Conservation (phyloP, 2,113 vertebrate species). For the Xyliphius kryptos region DNA sequence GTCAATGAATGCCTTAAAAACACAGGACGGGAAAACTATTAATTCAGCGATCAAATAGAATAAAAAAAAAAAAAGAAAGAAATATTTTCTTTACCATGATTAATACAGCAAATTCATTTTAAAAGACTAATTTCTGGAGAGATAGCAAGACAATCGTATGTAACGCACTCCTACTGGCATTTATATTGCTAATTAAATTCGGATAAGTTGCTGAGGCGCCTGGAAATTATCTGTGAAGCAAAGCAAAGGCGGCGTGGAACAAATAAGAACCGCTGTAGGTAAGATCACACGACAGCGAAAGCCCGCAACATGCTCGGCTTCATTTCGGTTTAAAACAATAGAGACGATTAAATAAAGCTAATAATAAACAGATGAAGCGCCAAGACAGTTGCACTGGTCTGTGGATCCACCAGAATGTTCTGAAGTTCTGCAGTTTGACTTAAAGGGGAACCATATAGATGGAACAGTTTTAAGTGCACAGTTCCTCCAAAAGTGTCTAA, state of each 20-base stretch:
- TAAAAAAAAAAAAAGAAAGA: neutral
- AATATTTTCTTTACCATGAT: slow-evolving; percentile 94
- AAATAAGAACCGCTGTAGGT: slow-evolving; percentile 46
- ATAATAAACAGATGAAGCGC: neutral
- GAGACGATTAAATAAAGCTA: neutral
- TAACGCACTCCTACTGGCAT: slow-evolving; percentile 90
- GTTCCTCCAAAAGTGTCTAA: too few relatives aligned
- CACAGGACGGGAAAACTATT: slow-evolving; percentile 86
- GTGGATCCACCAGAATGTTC: too few relatives aligned
- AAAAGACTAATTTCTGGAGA: slow-evolving; percentile 98
- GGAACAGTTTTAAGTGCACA: too few relatives aligned
- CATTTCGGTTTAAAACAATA: neutral
- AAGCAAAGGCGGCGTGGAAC: slow-evolving; percentile 48
- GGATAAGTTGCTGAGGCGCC: slow-evolving; percentile 82
- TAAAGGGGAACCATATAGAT: too few relatives aligned
- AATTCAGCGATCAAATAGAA: slow-evolving; percentile 96
- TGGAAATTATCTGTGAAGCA: slow-evolving; percentile 73
- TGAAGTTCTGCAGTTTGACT: too few relatives aligned
- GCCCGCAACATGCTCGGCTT: neutral
- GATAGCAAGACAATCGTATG: slow-evolving; percentile 97
- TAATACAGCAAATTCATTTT: slow-evolving; percentile 99
- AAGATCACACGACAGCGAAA: neutral
- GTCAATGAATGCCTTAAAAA: slow-evolving; percentile 91
- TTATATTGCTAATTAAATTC: slow-evolving; percentile 99
- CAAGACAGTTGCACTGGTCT: neutral